Base-by-base conservation (phyloP, 2,888 invertebrate genomes). In the Mantis religiosa region DNA sequence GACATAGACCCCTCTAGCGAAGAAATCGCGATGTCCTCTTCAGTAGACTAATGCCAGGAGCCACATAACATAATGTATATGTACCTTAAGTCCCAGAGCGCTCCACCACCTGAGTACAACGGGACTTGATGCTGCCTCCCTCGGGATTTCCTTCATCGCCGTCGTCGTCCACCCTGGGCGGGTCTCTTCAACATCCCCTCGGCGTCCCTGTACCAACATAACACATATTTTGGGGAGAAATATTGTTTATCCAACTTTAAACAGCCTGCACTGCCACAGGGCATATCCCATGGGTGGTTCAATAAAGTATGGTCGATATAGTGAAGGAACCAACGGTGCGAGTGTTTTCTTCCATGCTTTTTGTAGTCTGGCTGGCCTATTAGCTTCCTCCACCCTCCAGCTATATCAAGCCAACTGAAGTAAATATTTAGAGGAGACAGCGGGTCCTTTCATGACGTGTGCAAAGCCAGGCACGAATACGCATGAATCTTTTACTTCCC, bases 41-140 rank as follows among this genome's bases (percentile, higher is more conserved):
- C 54, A 27, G 85, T 47, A 87, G 87, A 30, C 82, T 87, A 87
- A 87, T 87, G 87, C 82, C 34, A 27, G 34, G 15, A 85, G 85
- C 14, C 86, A 81, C 86, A 87, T 87, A 87, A 87, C 86, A 87
- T 87, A 87, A 87, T 87, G 82, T 82, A 82, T 85, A 47, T 85
- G 41, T 47, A 47, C 47, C 85, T 20, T 85, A 47, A 25, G 47
- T 85, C 28, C 87, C 87, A 82, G 82, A 34, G 41, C 82, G 41
- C 82, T 81, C 82, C 87, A 86, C 86, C 86, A 71, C n/a, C 86
- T 81, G 81, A 30, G 54, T 71, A 71, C 54, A 71, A 71, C 54
- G 54, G 54, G 54, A 71, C 54, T 71, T 71, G 54, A 71, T 71
- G 54, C 54, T 71, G 54, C 54, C 25, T 71, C 87, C 27, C 87